Conservation (phyloP, 2,888 invertebrate species). For the Antheraea yamamai region DNA sequence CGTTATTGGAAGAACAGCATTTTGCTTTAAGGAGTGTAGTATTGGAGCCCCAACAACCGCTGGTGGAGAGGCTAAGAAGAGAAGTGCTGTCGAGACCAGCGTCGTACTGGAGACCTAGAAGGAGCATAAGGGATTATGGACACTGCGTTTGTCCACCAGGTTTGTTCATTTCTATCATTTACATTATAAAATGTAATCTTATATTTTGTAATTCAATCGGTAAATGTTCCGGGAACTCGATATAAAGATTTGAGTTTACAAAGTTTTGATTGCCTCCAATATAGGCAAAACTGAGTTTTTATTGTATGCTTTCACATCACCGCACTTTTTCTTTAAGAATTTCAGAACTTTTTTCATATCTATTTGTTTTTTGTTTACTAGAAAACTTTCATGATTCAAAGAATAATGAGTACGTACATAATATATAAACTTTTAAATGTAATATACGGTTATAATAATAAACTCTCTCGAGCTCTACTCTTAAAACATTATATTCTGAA, state of each 20-base stretch:
- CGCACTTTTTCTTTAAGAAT: background rate
- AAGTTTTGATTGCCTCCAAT: slow-evolving; percentile 4
- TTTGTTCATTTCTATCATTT: slow-evolving; percentile 45
- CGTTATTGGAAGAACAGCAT: slow-evolving; percentile 81
- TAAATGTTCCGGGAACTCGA: background rate
- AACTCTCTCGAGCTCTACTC: too few relatives aligned
- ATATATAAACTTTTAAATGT: too few relatives aligned
- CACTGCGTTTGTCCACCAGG: slow-evolving; percentile 89
- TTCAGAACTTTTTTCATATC: too few relatives aligned
- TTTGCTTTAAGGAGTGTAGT: slow-evolving; percentile 76
- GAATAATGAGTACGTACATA: too few relatives aligned
- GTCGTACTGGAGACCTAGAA: slow-evolving; percentile 59
- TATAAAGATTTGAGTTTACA: background rate
- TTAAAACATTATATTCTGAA: too few relatives aligned
- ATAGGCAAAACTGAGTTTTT: background rate
- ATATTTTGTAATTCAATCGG: background rate
- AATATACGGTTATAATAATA: too few relatives aligned
- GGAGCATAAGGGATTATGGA: slow-evolving; percentile 81
- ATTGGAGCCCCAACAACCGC: slow-evolving; percentile 76
- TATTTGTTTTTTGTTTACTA: too few relatives aligned
- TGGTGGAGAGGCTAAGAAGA: slow-evolving; percentile 79
- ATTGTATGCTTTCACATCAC: background rate
- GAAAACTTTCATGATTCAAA: too few relatives aligned
- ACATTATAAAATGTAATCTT: too few relatives aligned
- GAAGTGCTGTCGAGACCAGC: slow-evolving; percentile 73